phyloP scores from a whole-genome alignment of 2,888 invertebrate species.

The Myopa tessellatipennis region DNA sequence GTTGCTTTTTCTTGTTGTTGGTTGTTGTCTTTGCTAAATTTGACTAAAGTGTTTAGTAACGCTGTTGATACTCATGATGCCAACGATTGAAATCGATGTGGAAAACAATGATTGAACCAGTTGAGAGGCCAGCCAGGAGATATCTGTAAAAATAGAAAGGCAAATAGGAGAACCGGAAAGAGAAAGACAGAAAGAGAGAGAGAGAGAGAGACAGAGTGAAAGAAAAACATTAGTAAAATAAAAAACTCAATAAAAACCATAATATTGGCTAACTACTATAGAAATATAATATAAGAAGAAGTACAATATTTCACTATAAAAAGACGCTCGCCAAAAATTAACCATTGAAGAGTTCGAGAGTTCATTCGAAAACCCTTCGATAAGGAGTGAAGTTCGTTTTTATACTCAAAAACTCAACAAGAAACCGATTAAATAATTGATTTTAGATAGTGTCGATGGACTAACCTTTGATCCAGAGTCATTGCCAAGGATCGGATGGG shows the following conservation, averaged over 20 bases:
- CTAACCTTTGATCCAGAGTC: slow-evolving; percentile 96
- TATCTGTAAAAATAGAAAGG: slow-evolving; percentile 74
- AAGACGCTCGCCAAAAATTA: neutral
- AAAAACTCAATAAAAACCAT: neutral
- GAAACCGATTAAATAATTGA: neutral
- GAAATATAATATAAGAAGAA: too few relatives aligned
- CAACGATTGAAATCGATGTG: slow-evolving; percentile 99
- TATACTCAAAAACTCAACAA: too few relatives aligned
- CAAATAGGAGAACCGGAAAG: neutral
- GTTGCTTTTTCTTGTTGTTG: slow-evolving; percentile 7
- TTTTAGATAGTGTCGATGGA: neutral
- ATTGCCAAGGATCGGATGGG: slow-evolving; percentile 94
- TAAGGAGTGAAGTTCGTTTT: too few relatives aligned
- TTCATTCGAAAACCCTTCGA: too few relatives aligned
- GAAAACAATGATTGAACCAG: slow-evolving; percentile 98
- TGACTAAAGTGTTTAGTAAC: slow-evolving; percentile 75
- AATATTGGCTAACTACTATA: neutral
- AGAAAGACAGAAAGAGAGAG: neutral
- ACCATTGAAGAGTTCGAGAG: neutral
- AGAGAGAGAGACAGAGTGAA: neutral
- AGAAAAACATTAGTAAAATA: neutral
- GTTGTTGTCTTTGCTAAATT: slow-evolving; percentile 4
- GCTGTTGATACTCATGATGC: slow-evolving; percentile 96
- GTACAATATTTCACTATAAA: too few relatives aligned
- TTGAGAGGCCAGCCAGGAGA: slow-evolving; percentile 94